These are phyloP conservation scores for Petroica traversi DNA, from an alignment of 2,113 vertebrate species.

Conservation along the genomic window DNA sequence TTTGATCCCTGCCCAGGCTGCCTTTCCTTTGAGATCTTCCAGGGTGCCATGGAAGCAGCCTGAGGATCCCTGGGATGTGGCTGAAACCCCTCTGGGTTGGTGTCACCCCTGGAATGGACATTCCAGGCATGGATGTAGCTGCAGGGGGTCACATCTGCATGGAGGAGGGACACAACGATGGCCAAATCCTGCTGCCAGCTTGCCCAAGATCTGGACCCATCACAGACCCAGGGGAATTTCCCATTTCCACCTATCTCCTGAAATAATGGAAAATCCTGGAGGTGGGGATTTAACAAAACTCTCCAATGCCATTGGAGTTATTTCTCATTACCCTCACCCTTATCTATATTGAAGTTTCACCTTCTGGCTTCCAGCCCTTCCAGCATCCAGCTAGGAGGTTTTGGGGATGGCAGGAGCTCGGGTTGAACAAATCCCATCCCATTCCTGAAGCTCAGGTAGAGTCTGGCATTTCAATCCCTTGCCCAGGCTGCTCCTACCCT, in stretches of 20 bases:
- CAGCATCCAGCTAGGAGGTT: background rate
- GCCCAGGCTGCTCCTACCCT: background rate
- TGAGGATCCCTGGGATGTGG: background rate
- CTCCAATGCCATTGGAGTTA: background rate
- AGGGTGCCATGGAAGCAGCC: background rate
- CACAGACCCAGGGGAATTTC: background rate
- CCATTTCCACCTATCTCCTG: background rate
- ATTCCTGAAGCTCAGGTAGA: background rate
- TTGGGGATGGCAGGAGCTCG: background rate
- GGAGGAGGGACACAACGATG: fast-evolving
- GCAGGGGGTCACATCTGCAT: background rate
- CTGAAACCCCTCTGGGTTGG: background rate
- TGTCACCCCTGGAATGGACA: background rate
- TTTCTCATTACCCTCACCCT: background rate
- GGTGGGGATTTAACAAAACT: background rate
- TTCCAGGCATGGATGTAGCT: background rate
- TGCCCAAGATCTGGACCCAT: background rate
- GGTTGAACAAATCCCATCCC: background rate
- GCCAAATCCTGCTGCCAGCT: background rate
- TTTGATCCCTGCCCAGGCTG: background rate
- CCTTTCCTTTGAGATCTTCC: background rate
- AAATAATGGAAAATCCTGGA: background rate
- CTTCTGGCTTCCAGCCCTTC: background rate
- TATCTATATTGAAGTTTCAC: background rate
- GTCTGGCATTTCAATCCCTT: background rate